These are phyloP conservation scores for Sinocyclocheilus rhinocerous DNA, from an alignment of 2,113 vertebrate genomes.

Conservation along the genomic window DNA sequence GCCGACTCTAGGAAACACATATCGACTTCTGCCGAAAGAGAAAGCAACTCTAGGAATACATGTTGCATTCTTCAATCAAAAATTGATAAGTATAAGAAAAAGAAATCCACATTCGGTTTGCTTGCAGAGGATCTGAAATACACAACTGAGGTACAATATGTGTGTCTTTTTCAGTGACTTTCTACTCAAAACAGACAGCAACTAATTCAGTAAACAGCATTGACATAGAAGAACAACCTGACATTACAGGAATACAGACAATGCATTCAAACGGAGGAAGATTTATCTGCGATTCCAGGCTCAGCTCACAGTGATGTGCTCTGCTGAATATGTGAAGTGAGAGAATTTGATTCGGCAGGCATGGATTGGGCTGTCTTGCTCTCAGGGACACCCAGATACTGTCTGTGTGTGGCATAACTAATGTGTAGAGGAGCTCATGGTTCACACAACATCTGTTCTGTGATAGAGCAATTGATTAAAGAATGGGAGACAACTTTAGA, in stretches of 20 bases:
- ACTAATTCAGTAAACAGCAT: conserved; percentile 10
- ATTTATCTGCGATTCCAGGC: conserved; percentile 16
- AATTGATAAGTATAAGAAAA: background rate
- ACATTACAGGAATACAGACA: conserved; percentile 21
- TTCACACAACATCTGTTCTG: conserved; percentile 52
- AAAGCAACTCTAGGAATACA: background rate
- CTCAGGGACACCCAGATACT: conserved; percentile 13
- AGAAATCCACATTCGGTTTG: background rate
- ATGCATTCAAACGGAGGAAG: background rate
- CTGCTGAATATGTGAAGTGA: conserved; percentile 18
- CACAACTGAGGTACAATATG: conserved; percentile 9
- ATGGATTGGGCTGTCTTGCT: conserved; percentile 27
- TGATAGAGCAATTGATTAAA: conserved; percentile 52
- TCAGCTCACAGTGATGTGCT: conserved; percentile 12
- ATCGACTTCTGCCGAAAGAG: background rate
- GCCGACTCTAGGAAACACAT: background rate
- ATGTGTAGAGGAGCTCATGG: conserved; percentile 41
- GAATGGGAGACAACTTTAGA: conserved; percentile 45
- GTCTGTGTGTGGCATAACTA: conserved; percentile 28
- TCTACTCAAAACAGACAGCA: background rate
- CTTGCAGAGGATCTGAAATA: background rate
- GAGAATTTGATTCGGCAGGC: background rate
- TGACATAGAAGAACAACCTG: conserved; percentile 8
- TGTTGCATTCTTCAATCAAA: background rate
- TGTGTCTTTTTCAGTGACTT: background rate